Conservation (phyloP, 2,888 invertebrate genomes). For the Ophion ellenae region DNA sequence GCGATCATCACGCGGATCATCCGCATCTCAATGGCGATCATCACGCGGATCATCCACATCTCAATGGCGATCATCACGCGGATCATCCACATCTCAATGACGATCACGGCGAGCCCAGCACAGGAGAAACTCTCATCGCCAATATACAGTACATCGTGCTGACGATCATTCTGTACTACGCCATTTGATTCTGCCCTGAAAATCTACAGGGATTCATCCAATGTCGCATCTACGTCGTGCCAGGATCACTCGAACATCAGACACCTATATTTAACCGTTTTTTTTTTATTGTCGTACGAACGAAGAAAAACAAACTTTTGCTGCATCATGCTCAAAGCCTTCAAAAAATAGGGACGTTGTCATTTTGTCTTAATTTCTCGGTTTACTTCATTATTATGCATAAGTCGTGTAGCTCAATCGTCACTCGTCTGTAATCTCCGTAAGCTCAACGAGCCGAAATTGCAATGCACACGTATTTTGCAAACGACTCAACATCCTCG, state of each 20-base stretch:
- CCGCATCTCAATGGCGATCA: slow-evolving; percentile 40
- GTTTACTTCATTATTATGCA: slow-evolving; percentile 17
- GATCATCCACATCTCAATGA: slow-evolving; percentile 32
- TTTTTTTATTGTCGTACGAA: slow-evolving; percentile 21
- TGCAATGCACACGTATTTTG: background rate
- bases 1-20: background rate
- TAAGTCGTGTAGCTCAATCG: background rate
- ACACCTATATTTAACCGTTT: background rate
- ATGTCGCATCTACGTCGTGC: slow-evolving; percentile 50
- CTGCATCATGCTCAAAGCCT: slow-evolving; percentile 1
- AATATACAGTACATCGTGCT: slow-evolving; percentile 77
- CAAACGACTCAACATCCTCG: too few species aligned
- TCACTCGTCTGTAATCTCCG: background rate
- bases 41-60: background rate
- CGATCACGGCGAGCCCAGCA: slow-evolving; percentile 58
- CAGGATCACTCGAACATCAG: slow-evolving; percentile 39
- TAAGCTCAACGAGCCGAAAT: background rate
- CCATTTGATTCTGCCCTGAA: slow-evolving; percentile 71
- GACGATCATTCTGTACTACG: slow-evolving; percentile 76
- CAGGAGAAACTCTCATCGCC: slow-evolving; percentile 75
- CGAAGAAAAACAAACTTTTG: background rate
- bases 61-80: background rate
- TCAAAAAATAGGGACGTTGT: background rate
- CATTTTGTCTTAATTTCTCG: slow-evolving; percentile 17
- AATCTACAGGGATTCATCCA: background rate